phyloP scores from a whole-genome alignment of 1,140 invertebrate species.

The Zaprionus ornatus region DNA sequence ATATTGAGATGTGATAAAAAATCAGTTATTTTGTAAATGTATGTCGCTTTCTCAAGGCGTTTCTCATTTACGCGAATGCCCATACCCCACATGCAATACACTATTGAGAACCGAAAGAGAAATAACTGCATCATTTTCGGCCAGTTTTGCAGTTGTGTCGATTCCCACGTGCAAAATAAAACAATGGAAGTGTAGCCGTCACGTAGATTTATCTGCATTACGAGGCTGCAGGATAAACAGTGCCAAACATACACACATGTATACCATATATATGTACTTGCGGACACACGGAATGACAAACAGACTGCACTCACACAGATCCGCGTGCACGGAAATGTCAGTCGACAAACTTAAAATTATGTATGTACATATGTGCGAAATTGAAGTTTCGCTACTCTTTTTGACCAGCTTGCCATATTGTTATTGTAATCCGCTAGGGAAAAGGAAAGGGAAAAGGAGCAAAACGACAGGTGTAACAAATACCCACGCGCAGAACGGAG shows the following conservation, averaged over 20 bases:
- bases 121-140: constrained; percentile 53
- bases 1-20: no score
- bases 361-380: constrained; percentile 80
- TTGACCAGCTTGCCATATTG: constrained; percentile 47
- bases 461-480: constrained; percentile 81
- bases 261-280: constrained; percentile 17
- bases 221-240: constrained; percentile 50
- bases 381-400: constrained; percentile 59
- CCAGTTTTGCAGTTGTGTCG: constrained; percentile 30
- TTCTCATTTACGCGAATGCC: neutral
- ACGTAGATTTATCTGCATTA: constrained; percentile 80
- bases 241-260: constrained; percentile 36
- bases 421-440: constrained; percentile 47
- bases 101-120: constrained; percentile 19
- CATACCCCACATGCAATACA: neutral
- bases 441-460: constrained; percentile 47
- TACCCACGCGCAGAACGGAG: constrained; percentile 51
- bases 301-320: neutral
- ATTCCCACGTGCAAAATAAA: constrained; percentile 80
- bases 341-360: constrained; percentile 80
- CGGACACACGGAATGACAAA: neutral
- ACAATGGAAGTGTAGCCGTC: constrained; percentile 51
- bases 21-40: no score
- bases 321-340: constrained; percentile 67
- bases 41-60: no score